Conservation (phyloP, 2,888 invertebrate species). For the Watsonalla cultraria region DNA sequence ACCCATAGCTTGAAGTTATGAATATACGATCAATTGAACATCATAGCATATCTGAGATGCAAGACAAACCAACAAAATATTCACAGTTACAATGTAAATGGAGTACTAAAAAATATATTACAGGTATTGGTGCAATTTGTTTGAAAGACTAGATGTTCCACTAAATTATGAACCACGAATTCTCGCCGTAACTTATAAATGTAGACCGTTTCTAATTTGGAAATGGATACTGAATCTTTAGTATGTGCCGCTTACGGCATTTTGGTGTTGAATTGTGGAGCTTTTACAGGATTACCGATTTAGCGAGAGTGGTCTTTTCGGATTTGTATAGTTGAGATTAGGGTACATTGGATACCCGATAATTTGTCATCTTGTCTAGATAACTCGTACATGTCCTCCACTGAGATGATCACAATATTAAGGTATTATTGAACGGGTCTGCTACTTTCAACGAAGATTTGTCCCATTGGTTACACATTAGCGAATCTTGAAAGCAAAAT, state of each 20-base stretch:
- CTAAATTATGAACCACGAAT: slow-evolving; percentile 29
- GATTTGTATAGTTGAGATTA: slow-evolving; percentile 1
- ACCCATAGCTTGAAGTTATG: no score
- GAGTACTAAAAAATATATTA: no score
- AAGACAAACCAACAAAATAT: no score
- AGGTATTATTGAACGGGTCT: neutral
- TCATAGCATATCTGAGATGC: no score
- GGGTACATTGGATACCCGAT: neutral
- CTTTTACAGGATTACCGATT: slow-evolving; percentile 22
- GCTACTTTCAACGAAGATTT: no score
- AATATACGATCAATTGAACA: no score
- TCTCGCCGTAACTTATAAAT: slow-evolving; percentile 28
- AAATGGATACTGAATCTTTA: slow-evolving; percentile 30
- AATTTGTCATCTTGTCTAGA: slow-evolving; percentile 1
- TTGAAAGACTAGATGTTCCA: slow-evolving; percentile 35
- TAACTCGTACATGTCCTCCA: neutral
- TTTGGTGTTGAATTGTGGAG: slow-evolving; percentile 13
- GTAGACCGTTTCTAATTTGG: slow-evolving; percentile 37
- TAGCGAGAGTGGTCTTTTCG: slow-evolving; percentile 9
- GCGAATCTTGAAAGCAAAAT: no score
- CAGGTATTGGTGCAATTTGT: slow-evolving; percentile 20
- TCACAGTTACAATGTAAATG: no score
- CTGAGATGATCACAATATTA: neutral
- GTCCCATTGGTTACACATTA: no score
- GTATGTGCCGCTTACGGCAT: slow-evolving; percentile 7